phyloP scores from a whole-genome alignment of 1,140 invertebrate genomes.

The Macrobrachium rosenbergii region DNA sequence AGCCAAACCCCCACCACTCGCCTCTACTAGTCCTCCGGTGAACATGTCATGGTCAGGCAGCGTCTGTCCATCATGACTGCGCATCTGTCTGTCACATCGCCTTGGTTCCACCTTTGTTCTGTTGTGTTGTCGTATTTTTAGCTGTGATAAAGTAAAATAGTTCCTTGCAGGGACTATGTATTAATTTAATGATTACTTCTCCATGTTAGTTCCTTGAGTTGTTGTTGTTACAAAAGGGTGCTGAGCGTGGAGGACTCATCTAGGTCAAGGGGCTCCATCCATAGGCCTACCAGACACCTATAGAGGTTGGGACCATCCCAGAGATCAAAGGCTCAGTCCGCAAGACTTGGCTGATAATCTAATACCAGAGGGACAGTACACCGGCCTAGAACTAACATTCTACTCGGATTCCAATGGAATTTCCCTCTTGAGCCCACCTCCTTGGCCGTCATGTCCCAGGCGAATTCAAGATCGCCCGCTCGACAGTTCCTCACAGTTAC shows the following conservation, averaged over 20 bases:
- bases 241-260: conserved; percentile 50
- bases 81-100: conserved; percentile 51
- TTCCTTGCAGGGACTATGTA: conserved; percentile 54
- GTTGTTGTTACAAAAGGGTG: conserved; percentile 52
- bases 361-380: too few species aligned
- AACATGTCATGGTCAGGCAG: conserved; percentile 31
- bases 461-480: conserved; percentile 48
- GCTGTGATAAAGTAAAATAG: conserved; percentile 60
- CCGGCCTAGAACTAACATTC: too few species aligned
- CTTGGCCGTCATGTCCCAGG: conserved; percentile 51
- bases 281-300: neutral
- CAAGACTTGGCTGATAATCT: too few species aligned
- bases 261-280: conserved; percentile 9
- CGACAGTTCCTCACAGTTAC: conserved; percentile 64
- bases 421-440: conserved; percentile 32
- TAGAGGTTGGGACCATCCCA: too few species aligned
- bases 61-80: conserved; percentile 35
- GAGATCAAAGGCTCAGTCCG: too few species aligned
- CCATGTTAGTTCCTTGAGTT: conserved; percentile 64
- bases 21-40: conserved; percentile 56
- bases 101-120: conserved; percentile 62
- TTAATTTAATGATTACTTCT: conserved; percentile 62
- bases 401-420: neutral
- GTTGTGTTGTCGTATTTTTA: conserved; percentile 65
- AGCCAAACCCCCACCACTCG: conserved; percentile 53